A percentile compares a stretch with the other conserved stretches of the same genome.
Evolutionary conservation across 2,797 vertebrate species (phyloP).

Genomic region (Dromococcyx pavoninus): DNA sequence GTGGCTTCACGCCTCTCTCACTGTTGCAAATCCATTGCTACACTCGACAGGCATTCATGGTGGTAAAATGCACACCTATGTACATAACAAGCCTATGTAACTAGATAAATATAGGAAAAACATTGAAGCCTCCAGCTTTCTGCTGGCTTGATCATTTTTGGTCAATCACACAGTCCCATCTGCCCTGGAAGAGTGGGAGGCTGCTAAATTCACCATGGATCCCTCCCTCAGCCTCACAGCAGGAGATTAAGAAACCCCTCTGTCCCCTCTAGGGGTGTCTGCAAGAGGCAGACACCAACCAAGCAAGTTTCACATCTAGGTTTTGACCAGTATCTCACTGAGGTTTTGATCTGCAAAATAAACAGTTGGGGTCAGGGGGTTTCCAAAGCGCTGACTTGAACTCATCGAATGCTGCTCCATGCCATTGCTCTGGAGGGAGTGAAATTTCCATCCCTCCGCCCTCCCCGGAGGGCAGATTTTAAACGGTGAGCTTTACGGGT

Average conservation of each 20-base stretch:
- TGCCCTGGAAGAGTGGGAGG: background rate
- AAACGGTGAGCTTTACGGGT: background rate
- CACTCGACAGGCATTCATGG: background rate
- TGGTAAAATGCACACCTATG: background rate
- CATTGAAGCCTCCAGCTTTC: background rate
- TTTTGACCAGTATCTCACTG: background rate
- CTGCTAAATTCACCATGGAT: background rate
- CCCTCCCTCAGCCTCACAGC: background rate
- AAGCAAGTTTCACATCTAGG: accelerated
- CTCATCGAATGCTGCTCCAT: accelerated
- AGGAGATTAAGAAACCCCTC: background rate
- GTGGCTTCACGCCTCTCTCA: accelerated
- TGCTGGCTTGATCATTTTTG: background rate
- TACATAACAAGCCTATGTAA: background rate
- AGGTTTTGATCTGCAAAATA: background rate
- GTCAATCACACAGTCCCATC: background rate
- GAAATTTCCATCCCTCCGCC: background rate
- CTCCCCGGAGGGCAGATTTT: background rate
- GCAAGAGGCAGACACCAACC: background rate
- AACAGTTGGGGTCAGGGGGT: background rate
- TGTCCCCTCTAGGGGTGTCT: background rate
- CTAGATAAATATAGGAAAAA: background rate
- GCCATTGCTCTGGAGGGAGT: accelerated
- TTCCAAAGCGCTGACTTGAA: accelerated
- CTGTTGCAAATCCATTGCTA: background rate